Percentiles rank a stretch among this genome's conserved stretches.
Conservation (phyloP, 2,113 vertebrate genomes). For the Tursiops truncatus region DNA sequence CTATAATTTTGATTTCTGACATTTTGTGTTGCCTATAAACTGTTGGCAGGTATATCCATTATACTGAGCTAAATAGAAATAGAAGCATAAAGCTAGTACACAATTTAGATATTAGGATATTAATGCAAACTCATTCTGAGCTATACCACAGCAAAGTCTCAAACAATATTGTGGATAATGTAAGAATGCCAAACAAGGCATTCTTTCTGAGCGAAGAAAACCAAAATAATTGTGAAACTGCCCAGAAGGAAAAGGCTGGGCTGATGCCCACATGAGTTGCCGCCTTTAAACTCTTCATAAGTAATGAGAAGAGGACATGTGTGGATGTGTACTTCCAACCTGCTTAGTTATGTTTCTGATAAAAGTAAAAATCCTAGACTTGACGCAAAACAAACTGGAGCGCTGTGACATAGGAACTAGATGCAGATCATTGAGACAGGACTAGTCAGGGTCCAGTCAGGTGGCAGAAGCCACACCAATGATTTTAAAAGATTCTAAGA, state of each 20-base stretch:
- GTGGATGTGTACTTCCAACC: background rate
- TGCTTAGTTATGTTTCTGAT: background rate
- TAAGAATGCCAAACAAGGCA: background rate
- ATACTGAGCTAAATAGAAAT: slow-evolving; percentile 13
- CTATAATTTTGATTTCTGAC: slow-evolving; percentile 47
- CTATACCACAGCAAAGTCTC: background rate
- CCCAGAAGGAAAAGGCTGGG: background rate
- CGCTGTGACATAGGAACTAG: background rate
- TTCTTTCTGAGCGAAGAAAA: background rate
- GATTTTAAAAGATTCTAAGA: background rate
- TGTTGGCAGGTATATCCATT: slow-evolving; percentile 28
- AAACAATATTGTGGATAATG: background rate
- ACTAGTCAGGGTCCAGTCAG: background rate
- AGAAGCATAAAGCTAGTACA: background rate
- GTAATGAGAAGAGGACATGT: background rate
- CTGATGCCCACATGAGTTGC: background rate
- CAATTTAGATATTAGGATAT: background rate
- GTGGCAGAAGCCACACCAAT: background rate
- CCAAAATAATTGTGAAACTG: background rate
- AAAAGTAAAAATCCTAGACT: background rate
- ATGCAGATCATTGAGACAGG: background rate
- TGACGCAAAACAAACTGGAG: background rate
- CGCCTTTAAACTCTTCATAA: background rate
- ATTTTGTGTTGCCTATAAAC: background rate
- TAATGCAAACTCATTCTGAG: background rate